These are phyloP conservation scores for Galbula dea DNA, from an alignment of 2,113 vertebrate genomes.

Conservation along the genomic window DNA sequence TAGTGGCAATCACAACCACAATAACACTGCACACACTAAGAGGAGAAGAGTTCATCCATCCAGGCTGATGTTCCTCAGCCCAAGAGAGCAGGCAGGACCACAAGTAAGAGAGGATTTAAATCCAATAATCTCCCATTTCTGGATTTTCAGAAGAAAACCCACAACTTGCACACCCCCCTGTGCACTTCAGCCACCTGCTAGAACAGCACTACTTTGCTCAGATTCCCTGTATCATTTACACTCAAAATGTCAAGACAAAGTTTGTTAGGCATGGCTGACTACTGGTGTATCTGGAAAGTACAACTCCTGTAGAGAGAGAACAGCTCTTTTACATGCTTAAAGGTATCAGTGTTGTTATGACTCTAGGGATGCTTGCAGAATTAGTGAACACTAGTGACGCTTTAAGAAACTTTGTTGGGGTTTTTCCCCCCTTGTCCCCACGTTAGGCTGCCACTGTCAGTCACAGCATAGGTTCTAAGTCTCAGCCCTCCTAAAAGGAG, in stretches of 20 bases:
- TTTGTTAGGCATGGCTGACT: neutral
- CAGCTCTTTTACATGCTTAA: neutral
- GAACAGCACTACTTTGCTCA: neutral
- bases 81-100: neutral
- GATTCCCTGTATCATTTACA: neutral
- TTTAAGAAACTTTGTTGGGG: neutral
- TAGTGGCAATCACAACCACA: rapidly evolving
- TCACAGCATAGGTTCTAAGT: neutral
- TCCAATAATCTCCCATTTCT: neutral
- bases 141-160: neutral
- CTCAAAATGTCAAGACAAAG: neutral
- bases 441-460: neutral
- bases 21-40: rapidly evolving
- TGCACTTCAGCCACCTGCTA: neutral
- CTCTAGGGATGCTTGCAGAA: neutral
- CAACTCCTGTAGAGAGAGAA: neutral
- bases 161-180: neutral
- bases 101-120: neutral
- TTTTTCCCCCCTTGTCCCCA: neutral
- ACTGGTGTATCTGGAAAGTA: neutral
- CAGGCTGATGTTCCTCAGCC: neutral
- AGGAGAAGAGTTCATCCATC: neutral
- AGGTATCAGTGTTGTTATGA: neutral
- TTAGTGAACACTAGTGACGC: neutral
- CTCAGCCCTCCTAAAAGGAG: neutral